Evolutionary conservation across 2,797 vertebrate genomes (phyloP).

Genomic region (Alauda arvensis): DNA sequence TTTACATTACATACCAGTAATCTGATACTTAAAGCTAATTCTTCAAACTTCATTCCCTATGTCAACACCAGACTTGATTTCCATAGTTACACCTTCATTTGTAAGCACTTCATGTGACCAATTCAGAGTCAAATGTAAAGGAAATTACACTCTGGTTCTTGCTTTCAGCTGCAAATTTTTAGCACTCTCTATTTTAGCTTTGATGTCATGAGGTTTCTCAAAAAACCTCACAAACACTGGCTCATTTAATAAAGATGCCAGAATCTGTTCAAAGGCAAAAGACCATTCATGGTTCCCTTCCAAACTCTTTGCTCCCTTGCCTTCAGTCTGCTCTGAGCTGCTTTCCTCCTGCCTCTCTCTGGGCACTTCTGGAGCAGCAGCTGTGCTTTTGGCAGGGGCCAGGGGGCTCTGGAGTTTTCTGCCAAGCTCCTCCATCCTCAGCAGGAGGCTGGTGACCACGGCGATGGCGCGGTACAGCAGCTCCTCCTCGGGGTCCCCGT

Average conservation of each 20-base stretch:
- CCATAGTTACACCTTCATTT: slow-evolving; percentile 20
- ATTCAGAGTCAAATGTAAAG: neutral
- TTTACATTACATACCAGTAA: slow-evolving; percentile 37
- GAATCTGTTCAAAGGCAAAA: slow-evolving; percentile 96
- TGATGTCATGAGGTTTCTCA: slow-evolving; percentile 82
- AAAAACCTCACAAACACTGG: slow-evolving; percentile 90
- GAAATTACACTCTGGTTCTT: slow-evolving; percentile 64
- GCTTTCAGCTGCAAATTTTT: slow-evolving; percentile 82
- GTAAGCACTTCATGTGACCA: neutral
- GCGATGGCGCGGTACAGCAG: slow-evolving; percentile 88
- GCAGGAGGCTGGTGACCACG: slow-evolving; percentile 89
- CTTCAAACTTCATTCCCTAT: slow-evolving; percentile 18
- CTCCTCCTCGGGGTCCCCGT: slow-evolving; percentile 90
- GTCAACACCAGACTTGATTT: slow-evolving; percentile 23
- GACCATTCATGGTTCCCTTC: slow-evolving; percentile 83
- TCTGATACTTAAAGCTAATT: slow-evolving; percentile 38
- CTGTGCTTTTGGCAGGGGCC: slow-evolving; percentile 18
- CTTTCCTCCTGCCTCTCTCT: slow-evolving; percentile 15
- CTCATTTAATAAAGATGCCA: slow-evolving; percentile 94
- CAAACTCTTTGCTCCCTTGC: neutral
- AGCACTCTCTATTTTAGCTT: slow-evolving; percentile 78
- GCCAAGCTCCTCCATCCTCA: slow-evolving; percentile 95
- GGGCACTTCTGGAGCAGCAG: neutral
- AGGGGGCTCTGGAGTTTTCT: slow-evolving; percentile 78
- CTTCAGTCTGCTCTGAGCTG: neutral